Evolutionary conservation across 2,113 vertebrate species (phyloP), one percentile per base, ranked within the genome.

Genomic region (Phylloscopus whistleri): DNA sequence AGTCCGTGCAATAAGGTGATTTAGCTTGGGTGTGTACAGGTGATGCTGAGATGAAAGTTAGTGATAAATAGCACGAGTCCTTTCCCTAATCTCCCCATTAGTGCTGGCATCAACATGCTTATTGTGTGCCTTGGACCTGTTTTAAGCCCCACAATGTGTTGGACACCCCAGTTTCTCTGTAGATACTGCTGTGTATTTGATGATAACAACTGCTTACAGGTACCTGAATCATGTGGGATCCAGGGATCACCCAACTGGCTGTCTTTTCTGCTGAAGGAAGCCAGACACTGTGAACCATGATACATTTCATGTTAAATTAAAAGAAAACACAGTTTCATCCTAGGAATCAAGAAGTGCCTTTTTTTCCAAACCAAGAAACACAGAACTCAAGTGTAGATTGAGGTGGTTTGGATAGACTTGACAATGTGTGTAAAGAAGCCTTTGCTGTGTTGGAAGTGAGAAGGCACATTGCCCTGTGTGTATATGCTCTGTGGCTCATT

Each of bases 21-120:
- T 95, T 95, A 73, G 55, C 43, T 75, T 93, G 95, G 94, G 95
- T 81, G 94, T 93, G 94, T 88, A 30, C 60, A 22, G 83, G 80
- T 66, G 87, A 96, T 93, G 88, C 87, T 14, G 6, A 93, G 87
- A 96, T 96, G 72, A 60, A 94, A 90, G 73, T 58, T 70, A 28
- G 35, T 69, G 85, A 92, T 96, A 92, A 85, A 26, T 18, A 72
- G 58, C 17, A 43, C 9, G 8, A 87, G 86, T 69, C 63, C 63
- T 86, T 94, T 69, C 62, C 49, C 17, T 94, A 53, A 84, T 96
- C 69, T 84, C 46, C 16, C 46, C 73, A 64, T 86, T 86, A 84
- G 26, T 69, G 69, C 58, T 94, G 83, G 31, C 52, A 49, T 75
- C 75, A 35, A 17, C 9, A 4, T 64, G 69, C 86, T 95, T 59